These are phyloP conservation scores for Emydura subglobosa DNA, from an alignment of 2,113 vertebrate species.

Conservation along the genomic window DNA sequence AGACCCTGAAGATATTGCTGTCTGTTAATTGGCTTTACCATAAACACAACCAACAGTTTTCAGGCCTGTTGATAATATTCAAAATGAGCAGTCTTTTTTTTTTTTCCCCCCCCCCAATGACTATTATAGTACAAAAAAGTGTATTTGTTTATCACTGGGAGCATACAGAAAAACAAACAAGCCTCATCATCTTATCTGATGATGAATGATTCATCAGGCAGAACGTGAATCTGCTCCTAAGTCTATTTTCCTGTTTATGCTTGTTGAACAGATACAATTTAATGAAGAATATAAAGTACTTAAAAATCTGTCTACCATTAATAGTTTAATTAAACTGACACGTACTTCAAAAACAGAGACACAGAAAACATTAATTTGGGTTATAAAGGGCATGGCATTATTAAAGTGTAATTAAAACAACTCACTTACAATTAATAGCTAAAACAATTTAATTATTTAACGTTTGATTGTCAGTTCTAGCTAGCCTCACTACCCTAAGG, in stretches of 20 bases:
- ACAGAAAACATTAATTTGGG: constrained; percentile 84
- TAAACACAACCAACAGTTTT: constrained; percentile 27
- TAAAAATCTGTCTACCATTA: constrained; percentile 83
- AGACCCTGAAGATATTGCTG: constrained; percentile 7
- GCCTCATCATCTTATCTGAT: constrained; percentile 67
- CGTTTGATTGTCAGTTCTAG: constrained; percentile 76
- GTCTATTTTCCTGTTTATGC: constrained; percentile 79
- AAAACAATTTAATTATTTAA: constrained; percentile 83
- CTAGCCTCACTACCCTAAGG: constrained; percentile 69
- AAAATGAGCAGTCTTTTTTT: constrained; percentile 56
- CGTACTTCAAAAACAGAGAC: constrained; percentile 83
- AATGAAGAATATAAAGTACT: constrained; percentile 83
- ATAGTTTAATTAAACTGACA: constrained; percentile 87
- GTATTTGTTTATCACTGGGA: constrained; percentile 69
- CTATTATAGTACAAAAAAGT: constrained; percentile 61
- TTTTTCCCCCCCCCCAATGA: constrained; percentile 57
- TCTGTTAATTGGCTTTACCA: constrained; percentile 34
- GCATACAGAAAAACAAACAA: constrained; percentile 62
- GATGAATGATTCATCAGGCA: constrained; percentile 78
- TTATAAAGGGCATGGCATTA: constrained; percentile 86
- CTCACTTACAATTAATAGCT: constrained; percentile 80
- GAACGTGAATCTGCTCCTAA: constrained; percentile 71
- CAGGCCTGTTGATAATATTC: constrained; percentile 11
- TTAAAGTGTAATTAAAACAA: constrained; percentile 86
- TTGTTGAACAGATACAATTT: constrained; percentile 82